These are phyloP conservation scores for Chamaedrilus cognettii DNA, from an alignment of 2,888 invertebrate species.

Conservation along the genomic window DNA sequence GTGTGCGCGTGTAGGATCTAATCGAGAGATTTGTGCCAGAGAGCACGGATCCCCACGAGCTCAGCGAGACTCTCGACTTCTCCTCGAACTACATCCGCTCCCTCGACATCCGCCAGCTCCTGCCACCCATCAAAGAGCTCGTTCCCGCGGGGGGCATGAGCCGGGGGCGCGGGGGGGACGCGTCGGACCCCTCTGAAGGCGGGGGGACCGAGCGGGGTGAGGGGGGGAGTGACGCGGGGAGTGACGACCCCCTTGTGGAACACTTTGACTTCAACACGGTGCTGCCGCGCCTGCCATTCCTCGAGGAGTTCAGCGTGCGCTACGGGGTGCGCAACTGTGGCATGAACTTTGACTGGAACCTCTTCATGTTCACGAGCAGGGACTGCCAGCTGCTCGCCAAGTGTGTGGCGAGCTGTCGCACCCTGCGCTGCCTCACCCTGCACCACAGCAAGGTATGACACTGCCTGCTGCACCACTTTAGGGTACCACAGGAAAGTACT, in stretches of 20 bases:
- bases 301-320: constrained; percentile 56
- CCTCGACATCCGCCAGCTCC: constrained; percentile 53
- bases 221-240: constrained; percentile 55
- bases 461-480: too few species aligned
- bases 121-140: constrained; percentile 56
- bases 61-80: constrained; percentile 51
- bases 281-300: constrained; percentile 48
- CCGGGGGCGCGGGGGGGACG: constrained; percentile 51
- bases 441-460: constrained; percentile 49
- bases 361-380: constrained; percentile 59
- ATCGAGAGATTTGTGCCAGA: constrained; percentile 59
- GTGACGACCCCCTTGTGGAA: constrained; percentile 56
- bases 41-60: constrained; percentile 49
- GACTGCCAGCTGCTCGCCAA: constrained; percentile 59
- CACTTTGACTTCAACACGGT: constrained; percentile 59
- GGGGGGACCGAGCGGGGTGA: constrained; percentile 53
- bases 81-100: constrained; percentile 55
- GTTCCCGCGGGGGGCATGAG: constrained; percentile 37
- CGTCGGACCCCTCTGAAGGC: constrained; percentile 52
- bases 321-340: constrained; percentile 60
- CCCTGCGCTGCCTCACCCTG: constrained; percentile 52
- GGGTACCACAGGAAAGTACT: too few species aligned
- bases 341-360: constrained; percentile 61
- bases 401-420: constrained; percentile 54
- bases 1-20: constrained; percentile 42